These are phyloP conservation scores for Palaemon carinicauda DNA, from an alignment of 1,140 invertebrate species.

Conservation along the genomic window DNA sequence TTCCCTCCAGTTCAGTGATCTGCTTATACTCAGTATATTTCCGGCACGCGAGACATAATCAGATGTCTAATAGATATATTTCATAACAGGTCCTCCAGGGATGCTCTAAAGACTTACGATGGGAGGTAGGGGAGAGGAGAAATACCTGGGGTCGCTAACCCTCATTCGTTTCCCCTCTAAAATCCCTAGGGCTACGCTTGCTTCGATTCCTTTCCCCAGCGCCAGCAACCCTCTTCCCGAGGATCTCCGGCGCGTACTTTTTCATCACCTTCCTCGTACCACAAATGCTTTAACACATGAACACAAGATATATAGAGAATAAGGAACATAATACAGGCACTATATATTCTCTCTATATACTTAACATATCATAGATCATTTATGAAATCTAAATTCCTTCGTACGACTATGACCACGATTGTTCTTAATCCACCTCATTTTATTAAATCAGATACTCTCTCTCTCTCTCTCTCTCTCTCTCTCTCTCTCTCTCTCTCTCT, in stretches of 20 bases:
- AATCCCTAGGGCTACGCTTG: background rate
- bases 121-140: no score
- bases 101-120: no score
- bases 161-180: no score
- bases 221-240: background rate
- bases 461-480: background rate
- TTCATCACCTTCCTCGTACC: background rate
- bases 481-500: background rate
- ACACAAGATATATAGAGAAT: background rate
- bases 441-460: background rate
- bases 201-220: background rate
- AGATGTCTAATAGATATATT: no score
- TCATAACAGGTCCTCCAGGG: no score
- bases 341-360: background rate
- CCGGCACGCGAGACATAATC: no score
- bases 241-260: background rate
- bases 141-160: no score
- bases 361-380: no score
- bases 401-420: no score
- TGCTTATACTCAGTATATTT: no score
- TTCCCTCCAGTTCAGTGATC: no score
- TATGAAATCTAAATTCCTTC: background rate
- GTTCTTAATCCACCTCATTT: no score
- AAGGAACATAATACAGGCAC: background rate
- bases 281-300: background rate